phyloP scores from a whole-genome alignment of 2,113 vertebrate species.

The Theristicus caerulescens region DNA sequence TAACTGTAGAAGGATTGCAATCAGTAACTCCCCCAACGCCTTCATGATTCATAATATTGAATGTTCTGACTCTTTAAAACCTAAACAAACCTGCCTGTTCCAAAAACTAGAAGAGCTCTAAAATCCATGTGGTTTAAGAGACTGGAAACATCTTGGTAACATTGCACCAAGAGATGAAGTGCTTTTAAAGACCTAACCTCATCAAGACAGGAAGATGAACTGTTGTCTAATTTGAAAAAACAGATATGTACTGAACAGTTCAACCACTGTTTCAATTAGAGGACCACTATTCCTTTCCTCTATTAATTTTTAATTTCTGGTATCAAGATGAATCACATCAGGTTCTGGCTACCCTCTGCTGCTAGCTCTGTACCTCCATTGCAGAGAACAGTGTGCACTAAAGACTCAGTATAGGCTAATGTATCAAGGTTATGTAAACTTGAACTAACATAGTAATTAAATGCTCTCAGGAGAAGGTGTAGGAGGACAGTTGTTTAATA shows the following conservation, averaged over 20 bases:
- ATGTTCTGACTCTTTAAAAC: not conserved
- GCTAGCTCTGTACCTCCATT: not conserved
- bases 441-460: not conserved
- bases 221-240: not conserved
- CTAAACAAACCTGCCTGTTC: not conserved
- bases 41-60: slow-evolving; percentile 32
- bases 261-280: not conserved
- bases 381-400: not conserved
- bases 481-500: not conserved
- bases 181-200: not conserved
- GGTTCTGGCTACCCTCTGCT: not conserved
- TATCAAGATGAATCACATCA: not conserved
- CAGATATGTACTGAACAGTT: not conserved
- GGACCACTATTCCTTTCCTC: not conserved
- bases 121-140: not conserved
- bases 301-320: not conserved
- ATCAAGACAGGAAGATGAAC: not conserved
- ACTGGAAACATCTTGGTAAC: slow-evolving; percentile 1
- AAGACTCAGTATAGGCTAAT: not conserved
- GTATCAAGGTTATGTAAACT: not conserved
- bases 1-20: slow-evolving; percentile 35
- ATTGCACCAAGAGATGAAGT: not conserved
- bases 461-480: not conserved
- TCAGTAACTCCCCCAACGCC: slow-evolving; percentile 13
- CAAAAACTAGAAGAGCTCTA: not conserved